Percentiles rank a stretch among this genome's conserved stretches.
These are phyloP conservation scores for Hepsetus odoe DNA, from an alignment of 2,113 vertebrate species.

Conservation along the genomic window DNA sequence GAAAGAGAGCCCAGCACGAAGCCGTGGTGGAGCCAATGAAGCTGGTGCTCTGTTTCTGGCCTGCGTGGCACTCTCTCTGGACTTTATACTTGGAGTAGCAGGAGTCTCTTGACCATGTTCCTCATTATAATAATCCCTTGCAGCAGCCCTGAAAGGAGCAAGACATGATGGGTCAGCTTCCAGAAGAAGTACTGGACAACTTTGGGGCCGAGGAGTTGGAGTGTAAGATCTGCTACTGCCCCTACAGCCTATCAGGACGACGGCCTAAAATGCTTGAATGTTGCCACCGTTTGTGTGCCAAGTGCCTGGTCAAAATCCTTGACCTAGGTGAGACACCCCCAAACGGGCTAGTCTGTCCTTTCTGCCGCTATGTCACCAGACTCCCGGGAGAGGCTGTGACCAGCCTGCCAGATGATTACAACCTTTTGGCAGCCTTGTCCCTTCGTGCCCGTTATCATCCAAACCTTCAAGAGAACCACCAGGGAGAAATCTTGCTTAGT, in stretches of 20 bases:
- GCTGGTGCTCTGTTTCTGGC: constrained; percentile 35
- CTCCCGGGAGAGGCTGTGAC: constrained; percentile 80
- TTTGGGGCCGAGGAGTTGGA: constrained; percentile 85
- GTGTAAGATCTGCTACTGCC: constrained; percentile 95
- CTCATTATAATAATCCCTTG: constrained; percentile 28
- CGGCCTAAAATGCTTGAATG: constrained; percentile 90
- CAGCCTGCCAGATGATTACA: constrained; percentile 89
- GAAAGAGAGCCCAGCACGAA: constrained; percentile 64
- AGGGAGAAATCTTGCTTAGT: constrained; percentile 85
- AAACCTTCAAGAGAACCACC: constrained; percentile 66
- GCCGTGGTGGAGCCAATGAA: constrained; percentile 16
- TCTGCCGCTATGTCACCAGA: constrained; percentile 88
- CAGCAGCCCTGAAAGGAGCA: constrained; percentile 4
- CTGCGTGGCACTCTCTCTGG: constrained; percentile 30
- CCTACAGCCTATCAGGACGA: constrained; percentile 83
- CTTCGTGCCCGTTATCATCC: constrained; percentile 79
- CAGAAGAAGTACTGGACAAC: constrained; percentile 69
- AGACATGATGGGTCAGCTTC: constrained; percentile 77
- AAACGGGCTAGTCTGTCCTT: constrained; percentile 87
- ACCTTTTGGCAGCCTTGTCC: constrained; percentile 83
- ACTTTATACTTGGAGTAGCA: background rate
- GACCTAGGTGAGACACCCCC: constrained; percentile 86
- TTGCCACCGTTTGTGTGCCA: constrained; percentile 90
- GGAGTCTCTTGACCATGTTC: background rate
- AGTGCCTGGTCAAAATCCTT: constrained; percentile 90